phyloP scores from a whole-genome alignment of 2,888 invertebrate species.

The Biston stratarius region DNA sequence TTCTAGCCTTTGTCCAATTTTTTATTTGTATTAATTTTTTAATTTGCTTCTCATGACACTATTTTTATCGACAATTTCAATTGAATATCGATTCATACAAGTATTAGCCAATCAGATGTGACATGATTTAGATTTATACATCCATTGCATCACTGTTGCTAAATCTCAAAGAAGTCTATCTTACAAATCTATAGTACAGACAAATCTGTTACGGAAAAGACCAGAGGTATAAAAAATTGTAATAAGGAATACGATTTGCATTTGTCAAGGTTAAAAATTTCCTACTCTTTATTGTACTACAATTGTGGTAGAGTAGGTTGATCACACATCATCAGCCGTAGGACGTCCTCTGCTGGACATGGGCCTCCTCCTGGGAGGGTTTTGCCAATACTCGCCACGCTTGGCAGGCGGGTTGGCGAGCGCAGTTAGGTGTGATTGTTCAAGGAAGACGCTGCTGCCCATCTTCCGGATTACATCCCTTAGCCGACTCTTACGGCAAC shows the following conservation, averaged over 20 bases:
- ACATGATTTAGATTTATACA: background rate
- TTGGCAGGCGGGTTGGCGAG: no score
- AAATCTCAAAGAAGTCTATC: conserved; percentile 1
- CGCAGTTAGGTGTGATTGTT: no score
- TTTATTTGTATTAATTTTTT: no score
- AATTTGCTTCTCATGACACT: no score
- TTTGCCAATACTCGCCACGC: no score
- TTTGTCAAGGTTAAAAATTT: background rate
- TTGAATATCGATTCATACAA: background rate
- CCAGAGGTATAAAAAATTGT: background rate
- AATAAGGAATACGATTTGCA: conserved; percentile 5
- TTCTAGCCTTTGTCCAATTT: no score
- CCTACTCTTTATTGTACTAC: background rate
- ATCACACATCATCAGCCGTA: no score
- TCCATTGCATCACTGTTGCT: conserved; percentile 1
- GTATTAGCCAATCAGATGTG: conserved; percentile 2
- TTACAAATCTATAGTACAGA: background rate
- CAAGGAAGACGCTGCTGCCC: no score
- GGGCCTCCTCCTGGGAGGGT: no score
- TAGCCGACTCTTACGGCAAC: no score
- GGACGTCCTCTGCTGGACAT: no score
- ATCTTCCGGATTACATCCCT: no score
- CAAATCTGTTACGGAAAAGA: background rate
- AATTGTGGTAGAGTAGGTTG: background rate
- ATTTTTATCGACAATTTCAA: background rate